Conservation (phyloP, 2,888 invertebrate genomes). For the Perizoma affinitatum region DNA sequence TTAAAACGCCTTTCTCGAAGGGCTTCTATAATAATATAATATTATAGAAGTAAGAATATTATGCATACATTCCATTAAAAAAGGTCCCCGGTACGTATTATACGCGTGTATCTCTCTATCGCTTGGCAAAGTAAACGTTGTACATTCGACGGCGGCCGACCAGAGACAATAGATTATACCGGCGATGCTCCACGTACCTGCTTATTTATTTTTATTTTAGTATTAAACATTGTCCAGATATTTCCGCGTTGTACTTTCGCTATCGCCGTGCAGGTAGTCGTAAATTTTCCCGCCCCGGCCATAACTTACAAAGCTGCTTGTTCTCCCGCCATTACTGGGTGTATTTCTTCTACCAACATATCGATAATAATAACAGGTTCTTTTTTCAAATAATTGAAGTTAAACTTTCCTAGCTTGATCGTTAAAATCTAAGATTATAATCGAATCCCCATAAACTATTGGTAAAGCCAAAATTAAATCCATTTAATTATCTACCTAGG, state of each 20-base stretch:
- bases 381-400: constrained; percentile 28
- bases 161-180: constrained; percentile 28
- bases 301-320: constrained; percentile 37
- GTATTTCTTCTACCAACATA: constrained; percentile 32
- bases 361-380: constrained; percentile 42
- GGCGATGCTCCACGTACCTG: constrained; percentile 21
- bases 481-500: no score
- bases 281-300: constrained; percentile 51
- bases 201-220: constrained; percentile 29
- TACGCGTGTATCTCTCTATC: constrained; percentile 1
- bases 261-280: constrained; percentile 43
- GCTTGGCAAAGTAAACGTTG: constrained; percentile 5
- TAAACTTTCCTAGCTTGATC: no score
- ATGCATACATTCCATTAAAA: no score
- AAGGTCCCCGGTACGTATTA: no score
- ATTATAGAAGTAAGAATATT: no score
- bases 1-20: no score
- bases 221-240: constrained; percentile 36
- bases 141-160: constrained; percentile 14
- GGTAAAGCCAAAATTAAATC: no score
- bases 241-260: constrained; percentile 52
- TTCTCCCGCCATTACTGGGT: constrained; percentile 42
- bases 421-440: no score
- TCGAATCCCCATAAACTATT: no score
- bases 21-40: no score